Base-by-base conservation (phyloP, 2,113 vertebrate genomes). In the Lophura nycthemera region DNA sequence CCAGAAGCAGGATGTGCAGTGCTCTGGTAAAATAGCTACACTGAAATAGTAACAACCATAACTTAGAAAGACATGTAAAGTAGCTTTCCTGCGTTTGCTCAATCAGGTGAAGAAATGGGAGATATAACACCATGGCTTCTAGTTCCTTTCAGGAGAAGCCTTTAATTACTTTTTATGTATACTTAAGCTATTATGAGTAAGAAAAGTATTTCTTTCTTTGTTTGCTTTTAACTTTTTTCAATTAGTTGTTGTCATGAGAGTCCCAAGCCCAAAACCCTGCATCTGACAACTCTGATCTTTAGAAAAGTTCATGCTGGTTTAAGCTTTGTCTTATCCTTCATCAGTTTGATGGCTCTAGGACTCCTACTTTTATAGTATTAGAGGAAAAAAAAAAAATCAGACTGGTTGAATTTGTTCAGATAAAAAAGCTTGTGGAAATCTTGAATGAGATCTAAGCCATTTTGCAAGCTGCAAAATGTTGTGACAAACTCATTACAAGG, bases 201-300 rank as follows among this genome's bases (percentile, higher is more conserved):
- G 76, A 78, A 76, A 91, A 90, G 34, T 61, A 69, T 91, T 91
- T 86, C 48, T 91, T 86, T 75, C 67, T 80, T 88, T 83, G 5
- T 71, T 94, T 91, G 75, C 52, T 95, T 96, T 96, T 91, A 93
- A 91, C 72, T 78, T 93, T 77, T n/a, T 57, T 95, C 94, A 17
- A 29, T 91, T 95, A 88, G 83, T 40, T 60, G 67, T 57, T 91
- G 72, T 94, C 65, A 95, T 75, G 93, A 61, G 52, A 86, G 32
- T 90, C 60, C 57, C 27, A 88, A 77, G n/a, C 83, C 83, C 88
- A 89, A 95, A 75, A 16, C 50, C 13, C 29, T 74, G 34, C 38
- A 52, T 93, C 18, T 78, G 40, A 86, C 67, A 91, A 90, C 92
- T 96, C 92, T 93, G 89, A 94, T 97, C 91, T 93, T 92, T n/a